A percentile compares a stretch with the other conserved stretches of the same genome.
These are phyloP conservation scores for Erythrolamprus reginae DNA, from an alignment of 2,113 vertebrate species.

Conservation along the genomic window DNA sequence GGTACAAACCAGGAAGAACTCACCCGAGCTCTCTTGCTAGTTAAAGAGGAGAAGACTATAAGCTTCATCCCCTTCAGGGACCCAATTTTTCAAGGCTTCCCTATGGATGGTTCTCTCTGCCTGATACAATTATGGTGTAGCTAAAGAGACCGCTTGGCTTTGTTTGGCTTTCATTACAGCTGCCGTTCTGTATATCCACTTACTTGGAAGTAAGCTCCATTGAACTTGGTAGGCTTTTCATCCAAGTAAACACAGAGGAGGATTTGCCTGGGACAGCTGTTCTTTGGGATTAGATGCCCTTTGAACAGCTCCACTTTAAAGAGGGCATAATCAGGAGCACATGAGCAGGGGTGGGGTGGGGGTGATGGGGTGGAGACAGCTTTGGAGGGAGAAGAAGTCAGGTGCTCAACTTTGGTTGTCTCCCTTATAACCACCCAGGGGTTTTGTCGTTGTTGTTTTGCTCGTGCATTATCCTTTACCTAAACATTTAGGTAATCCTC, in stretches of 20 bases:
- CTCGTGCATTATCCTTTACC: not conserved
- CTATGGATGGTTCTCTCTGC: not conserved
- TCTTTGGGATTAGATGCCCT: slow-evolving; percentile 20
- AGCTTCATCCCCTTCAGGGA: not conserved
- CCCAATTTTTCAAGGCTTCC: not conserved
- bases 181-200: not conserved
- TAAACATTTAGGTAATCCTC: not conserved
- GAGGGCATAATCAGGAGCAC: not conserved
- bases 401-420: not conserved
- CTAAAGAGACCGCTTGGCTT: not conserved
- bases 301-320: slow-evolving; percentile 19
- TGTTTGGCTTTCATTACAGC: not conserved
- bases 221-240: slow-evolving; percentile 12
- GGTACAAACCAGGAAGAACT: no score
- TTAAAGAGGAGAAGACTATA: not conserved
- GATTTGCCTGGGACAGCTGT: slow-evolving; percentile 9
- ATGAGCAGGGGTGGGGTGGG: not conserved
- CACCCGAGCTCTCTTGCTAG: no score
- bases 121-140: not conserved
- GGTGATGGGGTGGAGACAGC: not conserved
- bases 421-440: not conserved
- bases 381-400: not conserved
- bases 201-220: slow-evolving; percentile 14
- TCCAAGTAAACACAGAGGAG: not conserved
- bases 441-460: not conserved